Conservation (phyloP, 1,140 invertebrate genomes). For the Drosophila jambulina region DNA sequence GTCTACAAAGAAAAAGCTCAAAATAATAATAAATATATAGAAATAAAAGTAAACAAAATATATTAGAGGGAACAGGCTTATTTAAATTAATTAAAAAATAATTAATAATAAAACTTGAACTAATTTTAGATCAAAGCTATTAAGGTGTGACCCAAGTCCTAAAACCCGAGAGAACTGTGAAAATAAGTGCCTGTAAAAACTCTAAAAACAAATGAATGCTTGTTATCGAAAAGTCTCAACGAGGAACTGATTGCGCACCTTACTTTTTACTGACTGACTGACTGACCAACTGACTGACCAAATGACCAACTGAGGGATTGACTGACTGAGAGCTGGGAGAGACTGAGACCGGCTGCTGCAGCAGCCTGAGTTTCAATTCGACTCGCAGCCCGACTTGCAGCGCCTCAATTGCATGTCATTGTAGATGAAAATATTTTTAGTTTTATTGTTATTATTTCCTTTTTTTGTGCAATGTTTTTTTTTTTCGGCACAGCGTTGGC, state of each 20-base stretch:
- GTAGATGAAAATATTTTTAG: slow-evolving; percentile 67
- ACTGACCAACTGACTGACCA: slow-evolving; percentile 18
- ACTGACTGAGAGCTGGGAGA: slow-evolving; percentile 18
- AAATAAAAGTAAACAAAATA: background rate
- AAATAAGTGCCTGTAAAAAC: background rate
- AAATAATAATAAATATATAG: background rate
- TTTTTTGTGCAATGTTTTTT: slow-evolving; percentile 41
- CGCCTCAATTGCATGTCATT: slow-evolving; percentile 81
- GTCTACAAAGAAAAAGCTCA: background rate
- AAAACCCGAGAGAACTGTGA: background rate
- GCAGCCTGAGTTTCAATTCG: slow-evolving; percentile 56
- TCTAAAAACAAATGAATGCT: slow-evolving; percentile 5
- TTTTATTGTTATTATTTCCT: slow-evolving; percentile 53
- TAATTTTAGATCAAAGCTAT: background rate
- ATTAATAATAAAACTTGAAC: background rate
- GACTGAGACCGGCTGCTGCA: slow-evolving; percentile 1
- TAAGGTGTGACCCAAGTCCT: slow-evolving; percentile 1
- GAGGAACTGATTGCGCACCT: slow-evolving; percentile 32
- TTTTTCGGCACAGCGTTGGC: slow-evolving; percentile 68
- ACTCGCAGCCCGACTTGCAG: slow-evolving; percentile 48
- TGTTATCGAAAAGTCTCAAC: slow-evolving; percentile 30
- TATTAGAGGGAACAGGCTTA: background rate
- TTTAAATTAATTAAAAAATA: background rate
- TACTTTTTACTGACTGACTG: background rate
- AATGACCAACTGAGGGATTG: slow-evolving; percentile 26